A percentile compares a stretch with the other conserved stretches of the same genome.
Conservation (phyloP, 2,113 vertebrate genomes). For the Phrynosoma platyrhinos region DNA sequence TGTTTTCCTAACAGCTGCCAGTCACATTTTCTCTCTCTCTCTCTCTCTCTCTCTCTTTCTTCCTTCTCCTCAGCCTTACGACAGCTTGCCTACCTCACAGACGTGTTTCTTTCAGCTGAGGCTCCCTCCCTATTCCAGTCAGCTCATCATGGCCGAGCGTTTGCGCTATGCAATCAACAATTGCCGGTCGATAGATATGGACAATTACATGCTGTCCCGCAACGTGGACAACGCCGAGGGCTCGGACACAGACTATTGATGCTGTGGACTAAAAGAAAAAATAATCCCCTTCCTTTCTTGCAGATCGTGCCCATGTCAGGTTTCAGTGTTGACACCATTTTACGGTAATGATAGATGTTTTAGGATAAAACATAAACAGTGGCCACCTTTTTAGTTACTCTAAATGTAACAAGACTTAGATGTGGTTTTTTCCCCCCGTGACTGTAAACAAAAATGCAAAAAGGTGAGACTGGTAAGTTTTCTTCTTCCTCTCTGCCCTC, state of each 20-base stretch:
- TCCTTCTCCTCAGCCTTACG: constrained; percentile 81
- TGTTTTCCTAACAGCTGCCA: too few relatives aligned
- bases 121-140: constrained; percentile 87
- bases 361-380: constrained; percentile 74
- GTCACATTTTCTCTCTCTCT: too few relatives aligned
- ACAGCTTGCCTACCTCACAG: constrained; percentile 92
- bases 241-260: constrained; percentile 88
- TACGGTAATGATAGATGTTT: constrained; percentile 79
- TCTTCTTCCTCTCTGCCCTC: constrained; percentile 49
- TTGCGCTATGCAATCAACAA: constrained; percentile 91
- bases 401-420: constrained; percentile 83
- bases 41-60: constrained; percentile 8
- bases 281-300: constrained; percentile 48
- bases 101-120: constrained; percentile 91
- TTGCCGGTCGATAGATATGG: constrained; percentile 90
- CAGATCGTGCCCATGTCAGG: constrained; percentile 61
- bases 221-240: constrained; percentile 89
- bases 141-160: constrained; percentile 87
- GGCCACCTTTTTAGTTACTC: constrained; percentile 82
- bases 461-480: constrained; percentile 71
- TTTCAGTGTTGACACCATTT: constrained; percentile 68
- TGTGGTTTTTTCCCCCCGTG: constrained; percentile 79
- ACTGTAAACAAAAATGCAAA: constrained; percentile 81
- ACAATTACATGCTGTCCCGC: constrained; percentile 90
- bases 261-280: constrained; percentile 54